Evolutionary conservation across 2,113 vertebrate genomes (phyloP), one percentile per base, ranked within the genome.

Genomic region (Tragelaphus strepsiceros): DNA sequence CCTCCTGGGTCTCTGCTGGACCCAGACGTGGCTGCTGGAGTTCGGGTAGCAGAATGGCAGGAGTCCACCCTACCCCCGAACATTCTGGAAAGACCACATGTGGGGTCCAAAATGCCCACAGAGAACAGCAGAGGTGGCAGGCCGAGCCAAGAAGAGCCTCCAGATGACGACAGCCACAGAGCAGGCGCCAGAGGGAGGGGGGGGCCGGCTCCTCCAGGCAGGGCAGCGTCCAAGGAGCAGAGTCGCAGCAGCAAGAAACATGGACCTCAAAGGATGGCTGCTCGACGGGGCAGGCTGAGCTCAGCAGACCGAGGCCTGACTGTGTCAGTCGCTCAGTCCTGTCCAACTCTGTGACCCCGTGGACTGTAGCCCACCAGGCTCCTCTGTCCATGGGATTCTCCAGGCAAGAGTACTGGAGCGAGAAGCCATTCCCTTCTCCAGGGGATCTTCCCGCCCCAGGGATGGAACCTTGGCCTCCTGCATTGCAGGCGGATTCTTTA

Each of bases 221-320:
- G 71, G 16, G 43, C 2, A 2, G 39, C 0, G 51, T 6, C 53
- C 53, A 15, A 4, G 12, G 30, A 62, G 61, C 61, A 30, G 46
- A 15, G 16, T 4, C 21, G 2, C 22, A 46, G 28, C 35, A 1
- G 85, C 0, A 22, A 43, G 43, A 4, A 7, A 30, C 6, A 67
- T 1, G 7, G 28, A 14, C 11, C 5, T 2, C 0, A 5, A 83
- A 9, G 43, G 26, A 43, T 0, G 0, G 86, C 64, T 16, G 12
- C 16, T 9, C 39, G 10, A 3, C 2, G 43, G 4, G 21, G 9
- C n/a, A 61, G 51, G 74, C 15, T 35, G 13, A 6, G 46, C 35
- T 51, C 59, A 17, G 22, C 39, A 71, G 67, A 71, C n/a, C 5
- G 5, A 39, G 67, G 67, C 67, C n/a, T 39, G 12, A 39, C 67